phyloP scores from a whole-genome alignment of 1,140 invertebrate genomes.

The Melipona quadrifasciata region DNA sequence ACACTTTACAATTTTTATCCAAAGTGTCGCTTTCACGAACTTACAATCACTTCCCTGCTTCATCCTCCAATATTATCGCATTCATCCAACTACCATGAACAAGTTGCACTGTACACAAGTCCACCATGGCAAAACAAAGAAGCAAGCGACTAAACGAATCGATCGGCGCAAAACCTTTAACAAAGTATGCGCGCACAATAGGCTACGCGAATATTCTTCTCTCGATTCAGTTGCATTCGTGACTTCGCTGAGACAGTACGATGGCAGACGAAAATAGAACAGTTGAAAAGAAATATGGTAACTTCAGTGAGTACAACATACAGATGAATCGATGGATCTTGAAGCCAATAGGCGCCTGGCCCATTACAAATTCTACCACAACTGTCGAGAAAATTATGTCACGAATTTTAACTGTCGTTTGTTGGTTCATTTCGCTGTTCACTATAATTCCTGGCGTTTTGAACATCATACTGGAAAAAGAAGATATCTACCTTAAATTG shows the following conservation, averaged over 20 bases:
- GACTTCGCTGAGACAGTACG: background rate
- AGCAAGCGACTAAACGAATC: background rate
- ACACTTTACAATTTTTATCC: background rate
- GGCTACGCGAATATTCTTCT: background rate
- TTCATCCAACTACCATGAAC: background rate
- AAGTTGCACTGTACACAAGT: background rate
- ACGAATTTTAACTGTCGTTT: background rate
- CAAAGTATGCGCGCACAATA: background rate
- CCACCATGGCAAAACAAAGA: background rate
- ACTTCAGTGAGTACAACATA: constrained; percentile 17
- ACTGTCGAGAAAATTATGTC: background rate
- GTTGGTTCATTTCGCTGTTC: constrained; percentile 4
- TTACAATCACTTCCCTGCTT: background rate
- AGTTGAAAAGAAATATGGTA: background rate
- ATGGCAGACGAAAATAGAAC: background rate
- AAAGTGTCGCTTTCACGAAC: background rate
- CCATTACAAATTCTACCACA: background rate
- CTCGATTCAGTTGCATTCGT: background rate
- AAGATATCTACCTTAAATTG: constrained; percentile 12
- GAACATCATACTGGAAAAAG: constrained; percentile 17
- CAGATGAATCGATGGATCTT: constrained; percentile 50
- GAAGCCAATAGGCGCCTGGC: constrained; percentile 53
- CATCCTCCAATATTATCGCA: background rate
- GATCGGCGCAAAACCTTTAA: background rate
- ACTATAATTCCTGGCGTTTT: constrained; percentile 10